Conservation (phyloP, 2,113 vertebrate species). For the Proteles cristata region DNA sequence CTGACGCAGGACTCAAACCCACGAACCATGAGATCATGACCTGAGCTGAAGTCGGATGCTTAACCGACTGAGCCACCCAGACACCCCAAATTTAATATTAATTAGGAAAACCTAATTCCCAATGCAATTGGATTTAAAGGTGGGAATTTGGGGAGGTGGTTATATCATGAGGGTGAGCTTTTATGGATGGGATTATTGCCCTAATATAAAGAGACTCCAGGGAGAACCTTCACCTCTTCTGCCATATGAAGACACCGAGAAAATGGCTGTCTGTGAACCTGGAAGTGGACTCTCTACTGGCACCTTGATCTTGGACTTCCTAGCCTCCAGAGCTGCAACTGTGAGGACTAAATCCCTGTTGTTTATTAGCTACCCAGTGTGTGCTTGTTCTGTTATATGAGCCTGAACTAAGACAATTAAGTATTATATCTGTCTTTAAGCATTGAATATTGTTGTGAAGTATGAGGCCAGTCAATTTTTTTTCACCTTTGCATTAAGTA, state of each 20-base stretch:
- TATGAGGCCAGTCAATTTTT: neutral
- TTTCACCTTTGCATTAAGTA: neutral
- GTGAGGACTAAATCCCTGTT: neutral
- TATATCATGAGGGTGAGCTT: neutral
- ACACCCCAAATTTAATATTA: no score
- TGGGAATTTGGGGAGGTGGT: neutral
- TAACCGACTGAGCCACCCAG: no score
- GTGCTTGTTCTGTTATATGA: neutral
- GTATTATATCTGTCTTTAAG: neutral
- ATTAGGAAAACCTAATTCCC: neutral
- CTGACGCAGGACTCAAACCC: no score
- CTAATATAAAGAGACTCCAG: neutral
- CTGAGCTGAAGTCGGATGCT: no score
- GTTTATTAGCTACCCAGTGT: neutral
- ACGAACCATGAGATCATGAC: no score
- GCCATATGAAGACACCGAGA: neutral
- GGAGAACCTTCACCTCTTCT: neutral
- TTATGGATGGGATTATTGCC: neutral
- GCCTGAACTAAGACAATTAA: neutral
- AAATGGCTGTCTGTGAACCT: neutral
- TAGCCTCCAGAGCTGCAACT: neutral
- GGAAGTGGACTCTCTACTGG: neutral
- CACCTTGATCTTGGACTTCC: neutral
- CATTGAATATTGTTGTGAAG: constrained; percentile 1
- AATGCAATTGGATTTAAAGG: neutral